These are phyloP conservation scores for Calameuta filiformis DNA, from an alignment of 2,888 invertebrate species.

Conservation along the genomic window DNA sequence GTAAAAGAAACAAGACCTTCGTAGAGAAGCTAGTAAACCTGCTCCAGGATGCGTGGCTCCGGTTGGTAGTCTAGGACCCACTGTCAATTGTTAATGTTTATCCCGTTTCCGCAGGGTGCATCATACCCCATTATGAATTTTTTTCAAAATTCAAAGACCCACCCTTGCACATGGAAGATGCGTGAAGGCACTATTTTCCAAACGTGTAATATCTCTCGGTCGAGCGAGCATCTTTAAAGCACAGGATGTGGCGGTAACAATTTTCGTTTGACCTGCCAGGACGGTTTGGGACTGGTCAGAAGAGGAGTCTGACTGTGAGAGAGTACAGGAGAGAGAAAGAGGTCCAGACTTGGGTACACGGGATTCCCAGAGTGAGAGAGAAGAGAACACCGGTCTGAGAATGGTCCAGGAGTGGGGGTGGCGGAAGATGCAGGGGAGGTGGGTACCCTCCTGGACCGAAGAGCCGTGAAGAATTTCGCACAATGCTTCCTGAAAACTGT, in stretches of 20 bases:
- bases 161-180: background rate
- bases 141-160: background rate
- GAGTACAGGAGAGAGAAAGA: background rate
- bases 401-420: background rate
- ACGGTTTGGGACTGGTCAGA: background rate
- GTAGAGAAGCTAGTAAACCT: background rate
- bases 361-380: too few species aligned
- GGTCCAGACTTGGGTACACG: too few species aligned
- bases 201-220: conserved; percentile 55
- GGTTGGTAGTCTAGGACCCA: background rate
- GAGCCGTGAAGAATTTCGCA: conserved; percentile 56
- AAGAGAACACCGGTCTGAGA: too few species aligned
- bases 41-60: background rate
- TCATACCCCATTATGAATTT: background rate
- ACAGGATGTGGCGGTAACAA: conserved; percentile 40
- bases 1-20: background rate
- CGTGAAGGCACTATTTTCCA: conserved; percentile 36
- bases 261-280: conserved; percentile 30
- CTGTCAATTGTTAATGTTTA: background rate
- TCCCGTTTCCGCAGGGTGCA: background rate
- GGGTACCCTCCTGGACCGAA: background rate
- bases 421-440: background rate
- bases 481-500: conserved; percentile 53
- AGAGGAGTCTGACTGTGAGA: background rate
- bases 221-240: conserved; percentile 46